Evolutionary conservation across 2,888 invertebrate species (phyloP).

Genomic region (Acanthosepion lycidas): DNA sequence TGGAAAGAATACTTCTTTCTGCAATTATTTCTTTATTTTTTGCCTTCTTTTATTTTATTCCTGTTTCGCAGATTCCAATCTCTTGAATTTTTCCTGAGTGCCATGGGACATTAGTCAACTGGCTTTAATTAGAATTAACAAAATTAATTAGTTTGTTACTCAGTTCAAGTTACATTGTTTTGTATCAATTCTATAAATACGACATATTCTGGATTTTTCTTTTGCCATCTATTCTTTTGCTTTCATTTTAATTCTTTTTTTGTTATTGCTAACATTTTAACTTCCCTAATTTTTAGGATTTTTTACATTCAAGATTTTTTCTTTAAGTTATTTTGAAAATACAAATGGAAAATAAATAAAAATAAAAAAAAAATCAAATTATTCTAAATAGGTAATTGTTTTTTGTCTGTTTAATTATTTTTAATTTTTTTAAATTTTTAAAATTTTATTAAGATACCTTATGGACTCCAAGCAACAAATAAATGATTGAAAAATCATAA

Average conservation of each 20-base stretch:
- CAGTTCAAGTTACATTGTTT: slow-evolving; percentile 33
- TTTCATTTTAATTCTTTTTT: background rate
- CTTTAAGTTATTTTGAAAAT: background rate
- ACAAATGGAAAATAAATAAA: background rate
- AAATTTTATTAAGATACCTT: background rate
- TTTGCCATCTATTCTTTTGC: background rate
- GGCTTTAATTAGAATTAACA: slow-evolving; percentile 12
- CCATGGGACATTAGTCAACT: slow-evolving; percentile 33
- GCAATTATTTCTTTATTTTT: background rate
- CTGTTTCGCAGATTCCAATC: background rate
- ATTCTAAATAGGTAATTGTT: background rate
- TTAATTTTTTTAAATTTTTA: background rate
- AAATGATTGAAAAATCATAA: background rate
- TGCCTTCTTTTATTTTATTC: background rate
- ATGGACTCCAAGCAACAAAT: background rate
- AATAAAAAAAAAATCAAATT: background rate
- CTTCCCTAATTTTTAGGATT: background rate
- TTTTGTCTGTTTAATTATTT: background rate
- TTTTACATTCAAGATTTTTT: background rate
- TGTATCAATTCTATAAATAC: background rate
- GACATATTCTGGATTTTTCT: background rate
- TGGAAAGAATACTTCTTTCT: background rate
- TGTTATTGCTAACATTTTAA: background rate
- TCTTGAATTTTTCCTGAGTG: slow-evolving; percentile 7
- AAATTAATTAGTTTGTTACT: slow-evolving; percentile 23